phyloP scores from a whole-genome alignment of 2,113 vertebrate species.

The Catharus minimus region DNA sequence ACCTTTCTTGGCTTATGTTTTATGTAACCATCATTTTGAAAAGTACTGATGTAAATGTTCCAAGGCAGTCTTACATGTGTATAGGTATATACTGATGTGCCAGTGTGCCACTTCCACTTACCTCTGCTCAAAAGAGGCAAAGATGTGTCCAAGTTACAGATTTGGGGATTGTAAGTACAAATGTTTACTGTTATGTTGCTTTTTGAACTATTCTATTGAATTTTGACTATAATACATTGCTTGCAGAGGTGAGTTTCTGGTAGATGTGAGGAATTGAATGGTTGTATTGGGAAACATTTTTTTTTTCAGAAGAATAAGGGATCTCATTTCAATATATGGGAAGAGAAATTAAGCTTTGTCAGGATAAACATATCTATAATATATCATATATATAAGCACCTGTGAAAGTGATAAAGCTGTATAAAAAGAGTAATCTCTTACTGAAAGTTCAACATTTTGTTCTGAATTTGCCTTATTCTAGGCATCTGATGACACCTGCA shows the following conservation, averaged over 20 bases:
- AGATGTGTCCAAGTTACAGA: neutral
- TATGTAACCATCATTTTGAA: neutral
- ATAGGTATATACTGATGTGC: neutral
- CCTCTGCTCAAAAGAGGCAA: neutral
- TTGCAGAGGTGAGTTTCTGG: neutral
- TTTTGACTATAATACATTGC: neutral
- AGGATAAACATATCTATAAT: neutral
- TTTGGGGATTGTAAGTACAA: rapidly evolving
- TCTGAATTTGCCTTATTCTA: neutral
- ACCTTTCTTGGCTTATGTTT: neutral
- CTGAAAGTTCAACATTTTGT: neutral
- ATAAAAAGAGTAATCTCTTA: neutral
- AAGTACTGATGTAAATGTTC: neutral
- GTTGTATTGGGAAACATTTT: neutral
- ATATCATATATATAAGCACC: too few species aligned
- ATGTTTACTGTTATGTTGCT: neutral
- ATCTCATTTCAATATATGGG: neutral
- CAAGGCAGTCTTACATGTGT: rapidly evolving
- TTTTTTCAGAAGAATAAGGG: neutral
- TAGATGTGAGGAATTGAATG: neutral
- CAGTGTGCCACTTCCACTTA: neutral
- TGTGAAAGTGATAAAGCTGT: neutral
- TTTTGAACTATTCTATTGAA: neutral
- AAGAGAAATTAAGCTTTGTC: neutral
- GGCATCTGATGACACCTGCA: neutral